phyloP scores from a whole-genome alignment of 2,113 vertebrate genomes.

The Hoplias malabaricus region DNA sequence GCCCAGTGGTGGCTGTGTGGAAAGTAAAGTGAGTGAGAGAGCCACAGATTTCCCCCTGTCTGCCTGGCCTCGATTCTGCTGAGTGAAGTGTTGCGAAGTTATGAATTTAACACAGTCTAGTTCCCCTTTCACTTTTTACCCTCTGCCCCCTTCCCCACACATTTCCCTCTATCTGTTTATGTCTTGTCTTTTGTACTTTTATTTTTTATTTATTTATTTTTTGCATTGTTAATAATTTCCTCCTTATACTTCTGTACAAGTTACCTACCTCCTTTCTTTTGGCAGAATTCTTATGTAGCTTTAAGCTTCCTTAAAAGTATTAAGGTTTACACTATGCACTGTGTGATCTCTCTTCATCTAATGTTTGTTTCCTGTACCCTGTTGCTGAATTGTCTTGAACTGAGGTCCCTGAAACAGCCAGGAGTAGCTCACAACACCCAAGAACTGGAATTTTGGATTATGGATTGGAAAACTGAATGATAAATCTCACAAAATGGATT shows the following conservation, averaged over 20 bases:
- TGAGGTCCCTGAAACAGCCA: too few relatives aligned
- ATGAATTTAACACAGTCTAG: background rate
- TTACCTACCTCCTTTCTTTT: background rate
- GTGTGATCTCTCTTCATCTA: too few relatives aligned
- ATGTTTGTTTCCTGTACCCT: too few relatives aligned
- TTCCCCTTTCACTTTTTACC: background rate
- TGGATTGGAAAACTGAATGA: too few relatives aligned
- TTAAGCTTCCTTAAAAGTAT: too few relatives aligned
- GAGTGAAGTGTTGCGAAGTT: background rate
- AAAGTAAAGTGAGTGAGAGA: conserved; percentile 8
- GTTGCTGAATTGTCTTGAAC: too few relatives aligned
- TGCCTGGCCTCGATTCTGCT: background rate
- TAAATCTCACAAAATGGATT: too few relatives aligned
- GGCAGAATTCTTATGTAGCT: background rate
- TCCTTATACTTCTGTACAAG: background rate
- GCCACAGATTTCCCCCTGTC: conserved; percentile 10
- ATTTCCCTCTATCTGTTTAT: background rate
- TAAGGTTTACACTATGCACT: too few relatives aligned
- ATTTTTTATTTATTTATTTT: background rate
- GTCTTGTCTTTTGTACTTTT: background rate
- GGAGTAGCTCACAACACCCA: too few relatives aligned
- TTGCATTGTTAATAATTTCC: background rate
- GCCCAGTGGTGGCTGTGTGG: background rate
- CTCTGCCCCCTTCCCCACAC: background rate
- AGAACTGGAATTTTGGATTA: too few relatives aligned